These are phyloP conservation scores for Epinotia bilunana DNA, from an alignment of 2,888 invertebrate species.

Conservation along the genomic window DNA sequence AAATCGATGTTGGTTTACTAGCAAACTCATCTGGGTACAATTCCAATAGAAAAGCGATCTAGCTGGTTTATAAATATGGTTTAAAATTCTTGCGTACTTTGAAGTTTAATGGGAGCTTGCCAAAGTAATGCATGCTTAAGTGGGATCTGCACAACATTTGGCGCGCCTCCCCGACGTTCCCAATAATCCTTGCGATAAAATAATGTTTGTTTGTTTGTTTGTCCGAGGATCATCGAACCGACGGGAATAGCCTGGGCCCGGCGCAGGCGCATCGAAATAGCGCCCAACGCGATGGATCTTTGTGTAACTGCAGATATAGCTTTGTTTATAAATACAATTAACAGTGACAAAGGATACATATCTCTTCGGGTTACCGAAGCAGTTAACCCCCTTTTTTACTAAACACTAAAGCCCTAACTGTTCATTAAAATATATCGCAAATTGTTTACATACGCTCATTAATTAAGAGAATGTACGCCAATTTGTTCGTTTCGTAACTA, in stretches of 20 bases:
- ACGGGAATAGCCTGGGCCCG: conserved; percentile 67
- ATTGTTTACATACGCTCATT: conserved; percentile 19
- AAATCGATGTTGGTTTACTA: conserved; percentile 30
- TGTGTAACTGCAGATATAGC: conserved; percentile 26
- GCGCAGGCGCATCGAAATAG: conserved; percentile 68
- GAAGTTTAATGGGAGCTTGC: conserved; percentile 8
- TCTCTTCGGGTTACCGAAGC: not conserved
- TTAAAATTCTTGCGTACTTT: not conserved
- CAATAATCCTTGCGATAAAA: conserved; percentile 50
- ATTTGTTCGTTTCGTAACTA: conserved; percentile 1
- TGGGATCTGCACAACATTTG: conserved; percentile 52
- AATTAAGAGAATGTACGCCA: not conserved
- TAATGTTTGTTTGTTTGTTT: conserved; percentile 60
- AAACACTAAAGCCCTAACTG: not conserved
- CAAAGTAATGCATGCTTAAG: not conserved
- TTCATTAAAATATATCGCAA: conserved; percentile 3
- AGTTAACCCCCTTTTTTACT: not conserved
- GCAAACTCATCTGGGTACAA: not conserved
- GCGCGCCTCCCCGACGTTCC: conserved; percentile 56
- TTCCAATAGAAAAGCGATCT: not conserved
- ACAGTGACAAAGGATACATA: not conserved
- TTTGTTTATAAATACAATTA: conserved; percentile 23
- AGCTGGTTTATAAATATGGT: not conserved
- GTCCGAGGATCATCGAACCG: conserved; percentile 60
- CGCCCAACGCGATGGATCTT: conserved; percentile 60